These are phyloP conservation scores for Chrysemys picta DNA, from an alignment of 2,113 vertebrate genomes.

Conservation along the genomic window DNA sequence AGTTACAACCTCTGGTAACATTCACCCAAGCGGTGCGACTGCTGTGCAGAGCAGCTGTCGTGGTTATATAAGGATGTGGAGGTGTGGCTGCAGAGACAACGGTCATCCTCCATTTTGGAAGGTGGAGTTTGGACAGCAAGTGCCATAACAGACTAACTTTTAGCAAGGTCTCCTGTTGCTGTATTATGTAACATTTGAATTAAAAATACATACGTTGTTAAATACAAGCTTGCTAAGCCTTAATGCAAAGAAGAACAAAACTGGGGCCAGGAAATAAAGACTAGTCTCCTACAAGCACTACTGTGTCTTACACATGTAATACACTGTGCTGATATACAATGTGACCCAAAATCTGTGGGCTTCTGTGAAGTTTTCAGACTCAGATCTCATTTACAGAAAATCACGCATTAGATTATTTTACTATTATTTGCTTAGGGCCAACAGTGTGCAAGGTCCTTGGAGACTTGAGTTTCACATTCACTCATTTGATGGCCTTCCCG, in stretches of 20 bases:
- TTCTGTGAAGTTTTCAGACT: not conserved
- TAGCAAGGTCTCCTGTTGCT: not conserved
- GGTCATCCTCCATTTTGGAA: not conserved
- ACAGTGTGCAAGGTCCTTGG: not conserved
- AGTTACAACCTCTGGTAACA: not conserved
- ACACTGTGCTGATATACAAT: not conserved
- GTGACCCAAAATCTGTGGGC: not conserved
- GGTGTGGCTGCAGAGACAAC: not conserved
- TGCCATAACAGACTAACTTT: not conserved
- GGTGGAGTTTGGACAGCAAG: not conserved
- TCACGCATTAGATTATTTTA: not conserved
- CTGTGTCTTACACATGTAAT: not conserved
- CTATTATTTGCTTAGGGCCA: not conserved
- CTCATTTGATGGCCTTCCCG: slow-evolving; percentile 5
- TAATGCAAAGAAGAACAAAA: not conserved
- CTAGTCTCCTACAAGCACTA: not conserved
- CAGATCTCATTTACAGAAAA: not conserved
- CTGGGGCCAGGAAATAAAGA: not conserved
- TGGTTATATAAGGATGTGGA: not conserved
- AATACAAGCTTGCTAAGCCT: too few species aligned
- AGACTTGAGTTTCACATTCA: not conserved
- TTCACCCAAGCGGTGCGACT: not conserved
- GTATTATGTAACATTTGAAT: not conserved
- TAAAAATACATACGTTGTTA: too few species aligned
- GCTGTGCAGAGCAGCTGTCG: not conserved